A percentile compares a stretch with the other conserved stretches of the same genome.
Evolutionary conservation across 2,797 vertebrate genomes (phyloP).

Genomic region (Fringilla coelebs): DNA sequence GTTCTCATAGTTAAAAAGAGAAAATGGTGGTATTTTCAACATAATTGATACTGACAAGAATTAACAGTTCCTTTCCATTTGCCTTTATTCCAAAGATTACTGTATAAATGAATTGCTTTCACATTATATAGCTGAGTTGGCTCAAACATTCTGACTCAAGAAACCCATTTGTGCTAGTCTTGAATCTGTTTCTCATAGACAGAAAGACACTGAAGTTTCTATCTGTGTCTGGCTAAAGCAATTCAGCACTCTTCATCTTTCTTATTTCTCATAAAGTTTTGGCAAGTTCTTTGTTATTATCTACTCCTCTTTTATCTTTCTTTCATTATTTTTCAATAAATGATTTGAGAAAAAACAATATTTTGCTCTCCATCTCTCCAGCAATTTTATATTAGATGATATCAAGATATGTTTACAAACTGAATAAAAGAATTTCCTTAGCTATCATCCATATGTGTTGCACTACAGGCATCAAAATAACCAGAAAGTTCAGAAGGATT

Average conservation of each 20-base stretch:
- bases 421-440: background rate
- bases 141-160: background rate
- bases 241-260: background rate
- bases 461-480: background rate
- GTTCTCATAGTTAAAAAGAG: background rate
- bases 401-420: background rate
- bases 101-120: constrained; percentile 1
- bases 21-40: constrained; percentile 25
- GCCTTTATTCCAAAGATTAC: constrained; percentile 17
- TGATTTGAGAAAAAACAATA: background rate
- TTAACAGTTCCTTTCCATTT: constrained; percentile 28
- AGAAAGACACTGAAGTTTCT: background rate
- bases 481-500: background rate
- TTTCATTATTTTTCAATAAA: constrained; percentile 3
- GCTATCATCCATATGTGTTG: background rate
- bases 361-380: background rate
- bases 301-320: background rate
- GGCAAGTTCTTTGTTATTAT: background rate
- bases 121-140: background rate
- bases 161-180: background rate
- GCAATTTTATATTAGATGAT: background rate
- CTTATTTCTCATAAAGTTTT: background rate
- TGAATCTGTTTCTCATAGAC: background rate
- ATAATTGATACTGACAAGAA: constrained; percentile 26
- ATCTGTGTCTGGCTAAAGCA: background rate